A percentile compares a stretch with the other conserved stretches of the same genome.
Evolutionary conservation across 30 jellyfish, hydroid and myxozoan species (phyloP).

Genomic region (Sanderia malayensis): DNA sequence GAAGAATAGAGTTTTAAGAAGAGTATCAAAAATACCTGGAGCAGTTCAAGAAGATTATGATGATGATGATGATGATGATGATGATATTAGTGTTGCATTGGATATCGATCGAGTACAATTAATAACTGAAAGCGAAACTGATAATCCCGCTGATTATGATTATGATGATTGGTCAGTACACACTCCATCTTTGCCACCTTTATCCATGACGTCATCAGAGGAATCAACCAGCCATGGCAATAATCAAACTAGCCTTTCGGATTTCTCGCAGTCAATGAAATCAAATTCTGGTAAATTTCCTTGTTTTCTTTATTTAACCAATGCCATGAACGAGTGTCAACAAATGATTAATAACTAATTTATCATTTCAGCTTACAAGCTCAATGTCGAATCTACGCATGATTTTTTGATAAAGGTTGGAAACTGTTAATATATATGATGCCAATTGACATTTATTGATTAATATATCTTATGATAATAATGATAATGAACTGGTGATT

Average conservation of each 20-base stretch:
- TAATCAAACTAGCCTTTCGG: conserved; percentile 58
- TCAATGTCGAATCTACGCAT: no score
- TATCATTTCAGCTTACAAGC: no score
- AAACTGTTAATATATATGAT: no score
- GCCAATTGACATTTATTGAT: no score
- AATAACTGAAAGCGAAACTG: conserved; percentile 46
- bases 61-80: conserved; percentile 7
- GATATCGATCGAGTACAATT: conserved; percentile 53
- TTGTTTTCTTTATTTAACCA: no score
- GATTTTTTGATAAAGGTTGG: no score
- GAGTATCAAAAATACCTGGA: conserved; percentile 40
- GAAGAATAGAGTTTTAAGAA: background rate
- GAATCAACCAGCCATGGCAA: conserved; percentile 31
- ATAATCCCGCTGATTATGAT: no score
- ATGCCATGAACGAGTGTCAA: no score
- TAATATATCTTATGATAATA: no score
- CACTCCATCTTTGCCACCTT: conserved; percentile 51
- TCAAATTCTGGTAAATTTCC: background rate
- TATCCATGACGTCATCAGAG: conserved; percentile 48
- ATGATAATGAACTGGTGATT: no score
- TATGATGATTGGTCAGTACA: conserved; percentile 52
- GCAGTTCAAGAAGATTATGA: conserved; percentile 19
- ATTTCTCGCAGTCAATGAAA: conserved; percentile 28
- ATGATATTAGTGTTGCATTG: no score
- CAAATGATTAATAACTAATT: no score